Evolutionary conservation across 2,113 vertebrate species (phyloP), one percentile per base, ranked within the genome.

Genomic region (Chionis minor): DNA sequence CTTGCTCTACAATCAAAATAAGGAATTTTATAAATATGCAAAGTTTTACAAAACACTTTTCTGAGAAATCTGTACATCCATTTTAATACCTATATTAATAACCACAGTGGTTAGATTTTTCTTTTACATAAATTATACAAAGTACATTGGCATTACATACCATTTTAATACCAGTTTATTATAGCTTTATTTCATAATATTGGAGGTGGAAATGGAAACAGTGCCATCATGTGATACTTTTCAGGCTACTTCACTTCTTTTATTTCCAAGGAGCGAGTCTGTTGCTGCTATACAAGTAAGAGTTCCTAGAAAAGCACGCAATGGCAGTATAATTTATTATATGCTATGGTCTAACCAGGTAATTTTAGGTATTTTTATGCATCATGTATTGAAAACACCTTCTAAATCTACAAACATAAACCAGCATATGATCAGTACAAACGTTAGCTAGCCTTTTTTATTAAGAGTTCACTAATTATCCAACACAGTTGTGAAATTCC

Each of bases 221-320:
- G 98, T 99, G 99, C 99, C 99, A 99, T 99, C 99, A 99, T 99
- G 99, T 99, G 99, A 99, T 99, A 98, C 98, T 98, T 99, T 98
- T 97, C 98, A 99, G 99, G 98, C 98, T 98, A 99, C 98, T 98
- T 99, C 98, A 98, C 97, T 98, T 98, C 92, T 98, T 97, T 97
- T 90, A 97, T 96, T 98, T 97, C 94, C 97, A 97, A 94, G 84
- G 86, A 97, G 80, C 84, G 84, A 97, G 97, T 94, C 93, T 96
- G 90, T 89, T 93, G 80, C 84, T 96, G 72, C 78, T 87, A 77
- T 73, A 97, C 79, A 97, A 97, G 96, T 95, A 95, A 97, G 88
- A 84, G 33, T 95, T 95, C 87, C 67, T 66, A 93, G 85, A 86
- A 97, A 96, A 86, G 49, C 88, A 95, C 0, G 33, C 69, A 95